These are phyloP conservation scores for Poecilia latipinna DNA, from an alignment of 2,113 vertebrate species.

Conservation along the genomic window DNA sequence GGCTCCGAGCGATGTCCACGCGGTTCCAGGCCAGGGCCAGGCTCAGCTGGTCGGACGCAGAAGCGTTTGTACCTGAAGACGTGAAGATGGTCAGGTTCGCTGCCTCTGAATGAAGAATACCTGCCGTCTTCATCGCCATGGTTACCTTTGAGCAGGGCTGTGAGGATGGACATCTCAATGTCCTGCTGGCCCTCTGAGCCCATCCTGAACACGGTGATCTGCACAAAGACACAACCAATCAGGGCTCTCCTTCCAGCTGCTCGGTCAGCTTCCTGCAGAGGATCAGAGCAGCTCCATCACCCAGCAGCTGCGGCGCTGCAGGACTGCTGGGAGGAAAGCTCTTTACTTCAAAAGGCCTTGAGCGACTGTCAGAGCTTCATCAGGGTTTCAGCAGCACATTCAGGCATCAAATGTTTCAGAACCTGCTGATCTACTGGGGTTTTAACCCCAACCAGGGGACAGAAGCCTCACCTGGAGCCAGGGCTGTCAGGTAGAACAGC, in stretches of 20 bases:
- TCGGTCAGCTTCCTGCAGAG: not conserved
- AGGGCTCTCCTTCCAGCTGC: too few relatives aligned
- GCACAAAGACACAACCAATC: slow-evolving; percentile 6
- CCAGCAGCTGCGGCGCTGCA: too few relatives aligned
- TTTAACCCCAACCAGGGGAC: too few relatives aligned
- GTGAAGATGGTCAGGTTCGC: not conserved
- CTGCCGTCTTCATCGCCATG: not conserved
- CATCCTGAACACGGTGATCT: slow-evolving; percentile 92
- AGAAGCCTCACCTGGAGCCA: too few relatives aligned
- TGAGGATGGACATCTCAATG: slow-evolving; percentile 97
- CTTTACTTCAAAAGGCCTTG: too few relatives aligned
- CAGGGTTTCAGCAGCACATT: not conserved
- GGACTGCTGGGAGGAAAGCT: too few relatives aligned
- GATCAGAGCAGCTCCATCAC: too few relatives aligned
- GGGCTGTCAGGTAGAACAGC: too few relatives aligned
- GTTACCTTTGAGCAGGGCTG: slow-evolving; percentile 94
- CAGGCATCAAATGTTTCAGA: not conserved
- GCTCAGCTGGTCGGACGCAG: slow-evolving; percentile 93
- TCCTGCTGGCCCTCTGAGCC: slow-evolving; percentile 94
- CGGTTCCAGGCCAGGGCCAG: slow-evolving; percentile 97
- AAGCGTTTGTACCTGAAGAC: slow-evolving; percentile 90
- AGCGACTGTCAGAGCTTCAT: too few relatives aligned
- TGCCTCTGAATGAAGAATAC: not conserved
- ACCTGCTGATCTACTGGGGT: not conserved
- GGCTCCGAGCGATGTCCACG: slow-evolving; percentile 96